Conservation (phyloP, 2,113 vertebrate species). For the Siphamia tubifer region DNA sequence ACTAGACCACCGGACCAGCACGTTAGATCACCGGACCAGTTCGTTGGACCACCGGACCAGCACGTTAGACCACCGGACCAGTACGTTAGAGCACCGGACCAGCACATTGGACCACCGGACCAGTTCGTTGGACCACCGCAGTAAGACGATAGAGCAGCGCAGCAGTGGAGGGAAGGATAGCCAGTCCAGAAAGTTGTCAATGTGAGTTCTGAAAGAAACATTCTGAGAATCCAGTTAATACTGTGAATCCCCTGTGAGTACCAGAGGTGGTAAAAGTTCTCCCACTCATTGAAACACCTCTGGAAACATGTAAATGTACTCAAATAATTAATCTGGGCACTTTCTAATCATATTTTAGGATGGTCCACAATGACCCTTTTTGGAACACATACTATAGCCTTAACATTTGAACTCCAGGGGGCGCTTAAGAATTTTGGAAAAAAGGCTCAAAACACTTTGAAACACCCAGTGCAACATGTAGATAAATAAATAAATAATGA, state of each 20-base stretch:
- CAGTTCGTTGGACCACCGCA: slow-evolving; percentile 62
- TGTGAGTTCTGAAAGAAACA: slow-evolving; percentile 78
- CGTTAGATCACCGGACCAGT: slow-evolving; percentile 31
- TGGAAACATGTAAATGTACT: too few relatives aligned
- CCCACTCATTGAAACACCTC: too few relatives aligned
- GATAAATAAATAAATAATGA: too few relatives aligned
- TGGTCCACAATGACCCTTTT: too few relatives aligned
- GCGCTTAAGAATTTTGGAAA: too few relatives aligned
- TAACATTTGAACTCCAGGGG: too few relatives aligned
- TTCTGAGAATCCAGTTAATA: background rate
- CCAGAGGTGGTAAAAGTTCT: too few relatives aligned
- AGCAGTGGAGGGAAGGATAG: slow-evolving; percentile 82
- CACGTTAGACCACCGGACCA: slow-evolving; percentile 6
- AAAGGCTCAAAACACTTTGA: too few relatives aligned
- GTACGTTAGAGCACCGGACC: background rate
- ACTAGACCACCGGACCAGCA: slow-evolving; percentile 61
- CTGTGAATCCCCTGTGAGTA: background rate
- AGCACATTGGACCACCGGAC: slow-evolving; percentile 72
- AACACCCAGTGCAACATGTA: too few relatives aligned
- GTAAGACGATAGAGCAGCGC: slow-evolving; percentile 82
- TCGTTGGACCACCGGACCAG: slow-evolving; percentile 6
- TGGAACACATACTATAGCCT: too few relatives aligned
- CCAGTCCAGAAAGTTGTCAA: slow-evolving; percentile 85
- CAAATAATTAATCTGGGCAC: too few relatives aligned
- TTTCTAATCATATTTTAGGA: too few relatives aligned